Conservation (phyloP, 2,888 invertebrate species). For the Encarsia formosa region DNA sequence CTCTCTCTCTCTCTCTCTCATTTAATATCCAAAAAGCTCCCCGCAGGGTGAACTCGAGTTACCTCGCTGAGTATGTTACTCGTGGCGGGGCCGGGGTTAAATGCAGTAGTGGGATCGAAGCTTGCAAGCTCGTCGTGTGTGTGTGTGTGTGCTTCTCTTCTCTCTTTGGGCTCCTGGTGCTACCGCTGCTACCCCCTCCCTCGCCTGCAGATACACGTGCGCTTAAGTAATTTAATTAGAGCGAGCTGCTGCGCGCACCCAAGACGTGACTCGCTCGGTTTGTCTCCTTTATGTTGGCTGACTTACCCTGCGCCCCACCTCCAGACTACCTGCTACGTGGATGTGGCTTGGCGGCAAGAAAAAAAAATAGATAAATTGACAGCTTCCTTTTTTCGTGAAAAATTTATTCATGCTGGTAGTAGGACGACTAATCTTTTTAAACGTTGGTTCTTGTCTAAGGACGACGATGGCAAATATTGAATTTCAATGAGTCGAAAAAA, state of each 20-base stretch:
- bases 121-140: background rate
- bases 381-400: too few relatives aligned
- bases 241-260: slow-evolving; percentile 44
- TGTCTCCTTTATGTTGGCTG: slow-evolving; percentile 18
- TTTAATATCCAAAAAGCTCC: slow-evolving; percentile 25
- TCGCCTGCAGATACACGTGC: slow-evolving; percentile 46
- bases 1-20: slow-evolving; percentile 7
- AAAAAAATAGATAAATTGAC: too few relatives aligned
- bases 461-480: too few relatives aligned
- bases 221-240: slow-evolving; percentile 53
- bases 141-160: background rate
- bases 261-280: slow-evolving; percentile 50
- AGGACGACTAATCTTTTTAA: too few relatives aligned
- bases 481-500: too few relatives aligned
- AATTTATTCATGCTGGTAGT: too few relatives aligned
- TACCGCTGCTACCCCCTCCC: slow-evolving; percentile 1
- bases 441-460: too few relatives aligned
- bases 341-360: too few relatives aligned
- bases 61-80: background rate
- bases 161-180: slow-evolving; percentile 1
- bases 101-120: background rate
- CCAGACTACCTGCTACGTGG: too few relatives aligned
- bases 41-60: background rate
- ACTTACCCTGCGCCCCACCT: too few relatives aligned
- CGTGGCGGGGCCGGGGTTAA: background rate